These are phyloP conservation scores for Ectemnius cavifrons DNA, from an alignment of 2,888 invertebrate genomes.

Conservation along the genomic window DNA sequence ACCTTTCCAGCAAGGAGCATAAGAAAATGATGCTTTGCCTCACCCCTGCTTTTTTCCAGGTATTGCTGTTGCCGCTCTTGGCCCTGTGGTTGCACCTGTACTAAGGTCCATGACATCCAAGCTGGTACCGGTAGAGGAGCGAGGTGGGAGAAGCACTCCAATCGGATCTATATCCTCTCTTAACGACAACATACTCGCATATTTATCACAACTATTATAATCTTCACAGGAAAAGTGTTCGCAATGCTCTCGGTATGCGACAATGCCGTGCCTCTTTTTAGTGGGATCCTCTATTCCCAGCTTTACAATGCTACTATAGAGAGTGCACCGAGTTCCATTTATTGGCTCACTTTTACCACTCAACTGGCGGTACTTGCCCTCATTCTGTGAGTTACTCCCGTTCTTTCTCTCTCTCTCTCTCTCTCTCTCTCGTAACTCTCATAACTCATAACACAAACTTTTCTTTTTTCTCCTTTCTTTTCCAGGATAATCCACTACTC, in stretches of 20 bases:
- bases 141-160: constrained; percentile 79
- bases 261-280: constrained; percentile 88
- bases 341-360: constrained; percentile 85
- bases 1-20: too few species aligned
- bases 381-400: constrained; percentile 81
- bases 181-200: neutral
- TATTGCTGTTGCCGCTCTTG: constrained; percentile 86
- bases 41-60: constrained; percentile 76
- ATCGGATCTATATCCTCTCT: neutral
- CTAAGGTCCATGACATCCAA: constrained; percentile 91
- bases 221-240: constrained; percentile 84
- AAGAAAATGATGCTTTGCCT: too few species aligned
- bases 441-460: neutral
- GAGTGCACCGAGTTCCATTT: constrained; percentile 82
- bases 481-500: neutral
- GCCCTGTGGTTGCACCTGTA: constrained; percentile 88
- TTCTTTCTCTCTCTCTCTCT: neutral
- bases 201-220: neutral
- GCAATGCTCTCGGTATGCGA: constrained; percentile 89
- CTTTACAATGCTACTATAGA: constrained; percentile 85
- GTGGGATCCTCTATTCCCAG: constrained; percentile 86
- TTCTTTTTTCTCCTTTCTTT: neutral
- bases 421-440: too few species aligned
- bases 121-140: constrained; percentile 84
- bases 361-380: constrained; percentile 84